Evolutionary conservation across 2,797 vertebrate genomes (phyloP), one percentile per base, ranked within the genome.

Genomic region (Alosa sapidissima): DNA sequence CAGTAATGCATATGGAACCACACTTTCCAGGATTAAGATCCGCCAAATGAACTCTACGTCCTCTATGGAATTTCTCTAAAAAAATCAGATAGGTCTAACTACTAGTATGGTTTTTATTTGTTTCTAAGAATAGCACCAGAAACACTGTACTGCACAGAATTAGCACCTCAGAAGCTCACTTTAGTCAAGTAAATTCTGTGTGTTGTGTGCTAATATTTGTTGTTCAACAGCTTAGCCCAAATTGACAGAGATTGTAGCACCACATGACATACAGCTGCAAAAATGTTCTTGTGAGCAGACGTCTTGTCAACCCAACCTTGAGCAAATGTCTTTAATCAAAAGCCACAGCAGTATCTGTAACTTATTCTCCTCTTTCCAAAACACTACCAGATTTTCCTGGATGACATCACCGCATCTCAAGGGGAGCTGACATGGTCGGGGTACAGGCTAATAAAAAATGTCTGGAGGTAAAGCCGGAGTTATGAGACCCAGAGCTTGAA

Each of bases 241-340:
- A 78, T 78, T 36, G 41, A 21, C 36, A 21, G 36, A 19, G 72
- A 78, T 48, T 81, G 41, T 55, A 36, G 16, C 16, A 55, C 49
- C 28, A 14, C 41, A 47, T 47, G 78, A 60, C 51, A 75, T 75
- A 86, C 81, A 21, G 75, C 81, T 58, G 81, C 65, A 82, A 85
- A 87, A 81, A 88, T 81, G 84, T 82, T 68, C 83, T 82, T 82
- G 51, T 62, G 68, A 49, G 78, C 51, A 75, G 28, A 36, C 51
- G 81, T 81, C 60, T 82, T 78, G 72, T 78, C 72, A 45, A 78
- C 72, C 72, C 72, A 21, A 78, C 72, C 81, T 83, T 47, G 58
- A 75, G 72, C 87, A 87, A 88, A 84, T 85, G 62, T 62, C 72
- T 85, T 87, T 86, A 88, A 88, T 86, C 60, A 83, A 90, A 89